Conservation (phyloP, 2,797 vertebrate species). For the Margarornis squamiger region DNA sequence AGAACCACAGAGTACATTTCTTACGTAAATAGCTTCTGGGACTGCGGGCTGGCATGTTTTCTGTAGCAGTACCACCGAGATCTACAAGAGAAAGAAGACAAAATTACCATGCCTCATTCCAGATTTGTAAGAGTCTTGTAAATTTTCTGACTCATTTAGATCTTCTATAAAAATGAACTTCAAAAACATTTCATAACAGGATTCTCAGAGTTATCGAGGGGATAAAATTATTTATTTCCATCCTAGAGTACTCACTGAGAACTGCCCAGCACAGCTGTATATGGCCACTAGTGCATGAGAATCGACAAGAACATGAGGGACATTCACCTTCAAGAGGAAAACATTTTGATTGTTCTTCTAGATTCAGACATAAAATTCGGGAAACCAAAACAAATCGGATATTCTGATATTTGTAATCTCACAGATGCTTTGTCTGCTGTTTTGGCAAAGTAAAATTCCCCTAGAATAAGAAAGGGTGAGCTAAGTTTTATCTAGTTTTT, state of each 20-base stretch:
- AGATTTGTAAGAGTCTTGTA: background rate
- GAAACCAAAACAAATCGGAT: background rate
- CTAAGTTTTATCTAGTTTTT: background rate
- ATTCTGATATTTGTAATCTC: background rate
- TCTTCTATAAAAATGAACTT: background rate
- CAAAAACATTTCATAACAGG: background rate
- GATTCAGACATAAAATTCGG: background rate
- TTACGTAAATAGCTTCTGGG: background rate
- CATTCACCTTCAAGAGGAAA: background rate
- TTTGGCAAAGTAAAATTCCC: background rate
- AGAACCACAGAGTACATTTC: background rate
- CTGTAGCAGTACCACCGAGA: background rate
- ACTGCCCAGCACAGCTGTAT: background rate
- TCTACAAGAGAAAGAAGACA: background rate
- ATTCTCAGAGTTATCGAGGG: background rate
- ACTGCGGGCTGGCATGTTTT: background rate
- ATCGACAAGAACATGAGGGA: rapidly evolving
- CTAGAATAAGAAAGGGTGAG: background rate
- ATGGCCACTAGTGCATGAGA: background rate
- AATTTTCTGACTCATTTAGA: background rate
- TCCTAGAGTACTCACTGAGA: background rate
- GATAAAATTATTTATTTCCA: background rate
- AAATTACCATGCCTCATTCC: background rate
- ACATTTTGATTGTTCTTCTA: background rate
- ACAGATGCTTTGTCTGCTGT: background rate